Evolutionary conservation across 2,797 vertebrate species (phyloP), one percentile per base, ranked within the genome.

Genomic region (Delichon dasypus): DNA sequence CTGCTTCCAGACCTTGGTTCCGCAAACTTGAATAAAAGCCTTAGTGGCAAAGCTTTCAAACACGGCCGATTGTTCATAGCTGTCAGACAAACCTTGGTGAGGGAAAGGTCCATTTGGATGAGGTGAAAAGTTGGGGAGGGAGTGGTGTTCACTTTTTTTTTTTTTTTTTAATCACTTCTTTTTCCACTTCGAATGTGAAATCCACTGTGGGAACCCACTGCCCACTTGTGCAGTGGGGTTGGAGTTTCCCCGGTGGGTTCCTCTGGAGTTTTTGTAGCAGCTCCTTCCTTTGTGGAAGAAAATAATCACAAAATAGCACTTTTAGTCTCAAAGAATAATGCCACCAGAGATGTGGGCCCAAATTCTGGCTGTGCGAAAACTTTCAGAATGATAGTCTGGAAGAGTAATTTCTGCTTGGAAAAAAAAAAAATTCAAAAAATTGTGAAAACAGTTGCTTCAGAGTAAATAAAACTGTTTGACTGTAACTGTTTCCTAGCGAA

Each of bases 81-180:
- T 30, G 16, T 45, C 32, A 40, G 48, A 26, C 7, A 12, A 23
- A 51, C 3, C 12, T 5, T 10, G 27, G 40, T 14, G 38, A 62
- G 26, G 54, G 32, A 78, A 47, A 54, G 12, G 23, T 21, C 51
- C 70, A 1, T 7, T 45, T 34, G 13, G 13, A 34, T 17, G 23
- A 60, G 7, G 10, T 54, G 42, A 44, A 61, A 75, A 34, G 9
- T 9, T 44, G 36, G 5, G 9, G 5, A 10, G 36, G 36, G 36
- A 10, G 11, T 38, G 36, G 4, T 4, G 0, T 4, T 40, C 7
- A 1, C 16, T 1, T n/a, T n/a, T n/a, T n/a, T n/a, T n/a, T 9
- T 13, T 55, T 32, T 26, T 22, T 65, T n/a, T 23, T 16, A 5
- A 12, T 27, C 26, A 4, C 6, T 58, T 27, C 3, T 57, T 73